Conservation (phyloP, 2,113 vertebrate species). For the Siphamia tubifer region DNA sequence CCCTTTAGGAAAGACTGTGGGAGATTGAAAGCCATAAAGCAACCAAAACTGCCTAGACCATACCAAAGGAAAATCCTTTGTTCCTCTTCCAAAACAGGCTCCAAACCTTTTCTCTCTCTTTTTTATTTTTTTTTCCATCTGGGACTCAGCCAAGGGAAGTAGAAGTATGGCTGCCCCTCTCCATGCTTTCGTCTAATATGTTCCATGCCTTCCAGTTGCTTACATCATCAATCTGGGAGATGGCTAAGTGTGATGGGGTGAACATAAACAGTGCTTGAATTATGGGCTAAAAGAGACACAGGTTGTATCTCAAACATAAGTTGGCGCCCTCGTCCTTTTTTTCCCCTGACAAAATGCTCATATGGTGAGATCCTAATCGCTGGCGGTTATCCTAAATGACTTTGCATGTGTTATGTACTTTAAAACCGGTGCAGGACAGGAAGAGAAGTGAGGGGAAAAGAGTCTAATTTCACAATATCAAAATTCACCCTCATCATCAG, state of each 20-base stretch:
- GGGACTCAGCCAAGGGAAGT: constrained; percentile 79
- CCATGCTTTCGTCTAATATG: constrained; percentile 76
- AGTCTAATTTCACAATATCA: constrained; percentile 22
- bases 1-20: constrained; percentile 77
- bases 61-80: constrained; percentile 80
- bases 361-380: constrained; percentile 20
- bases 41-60: constrained; percentile 79
- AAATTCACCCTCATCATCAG: constrained; percentile 37
- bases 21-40: constrained; percentile 82
- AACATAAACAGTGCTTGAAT: constrained; percentile 75
- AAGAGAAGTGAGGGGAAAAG: constrained; percentile 5
- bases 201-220: constrained; percentile 86
- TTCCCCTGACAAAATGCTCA: constrained; percentile 17
- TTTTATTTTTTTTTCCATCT: constrained; percentile 58
- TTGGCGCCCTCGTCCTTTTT: background rate
- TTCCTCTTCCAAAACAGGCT: constrained; percentile 79
- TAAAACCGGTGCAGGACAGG: background rate
- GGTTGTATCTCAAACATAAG: constrained; percentile 49
- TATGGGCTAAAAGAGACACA: constrained; percentile 69
- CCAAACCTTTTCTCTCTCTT: constrained; percentile 53
- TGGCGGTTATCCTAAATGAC: constrained; percentile 31
- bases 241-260: constrained; percentile 75
- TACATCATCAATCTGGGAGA: constrained; percentile 83
- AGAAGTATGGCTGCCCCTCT: constrained; percentile 75
- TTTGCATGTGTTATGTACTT: constrained; percentile 29